These are phyloP conservation scores for Amphipyra tragopoginis DNA, from an alignment of 2,888 invertebrate genomes.

Conservation along the genomic window DNA sequence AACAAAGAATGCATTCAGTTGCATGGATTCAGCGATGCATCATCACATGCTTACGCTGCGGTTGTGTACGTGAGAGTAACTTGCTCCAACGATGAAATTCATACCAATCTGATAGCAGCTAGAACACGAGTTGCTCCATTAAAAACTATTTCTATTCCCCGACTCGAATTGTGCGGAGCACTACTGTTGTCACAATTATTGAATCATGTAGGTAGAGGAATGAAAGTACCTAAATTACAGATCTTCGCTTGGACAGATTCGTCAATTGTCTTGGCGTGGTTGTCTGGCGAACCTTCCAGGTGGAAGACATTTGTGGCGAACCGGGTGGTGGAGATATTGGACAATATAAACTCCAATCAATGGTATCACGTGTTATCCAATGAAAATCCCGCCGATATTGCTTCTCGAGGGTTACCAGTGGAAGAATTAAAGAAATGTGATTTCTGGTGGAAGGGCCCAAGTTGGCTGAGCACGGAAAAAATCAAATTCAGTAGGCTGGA, in stretches of 20 bases:
- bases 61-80: constrained; percentile 8
- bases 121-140: constrained; percentile 18
- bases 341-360: constrained; percentile 10
- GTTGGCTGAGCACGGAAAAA: constrained; percentile 5
- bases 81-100: not conserved
- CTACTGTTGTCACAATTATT: constrained; percentile 8
- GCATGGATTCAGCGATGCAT: constrained; percentile 25
- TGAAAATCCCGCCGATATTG: constrained; percentile 15
- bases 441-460: constrained; percentile 23
- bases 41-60: constrained; percentile 14
- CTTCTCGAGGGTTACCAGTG: constrained; percentile 17
- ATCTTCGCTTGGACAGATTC: constrained; percentile 12
- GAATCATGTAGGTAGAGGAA: constrained; percentile 2
- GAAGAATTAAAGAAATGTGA: constrained; percentile 1
- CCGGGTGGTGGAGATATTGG: constrained; percentile 15
- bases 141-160: constrained; percentile 12
- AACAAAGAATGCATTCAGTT: constrained; percentile 12
- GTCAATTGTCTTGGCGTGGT: constrained; percentile 9
- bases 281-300: constrained; percentile 12
- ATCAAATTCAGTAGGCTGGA: constrained; percentile 11
- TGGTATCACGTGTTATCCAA: constrained; percentile 12
- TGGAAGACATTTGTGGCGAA: constrained; percentile 26
- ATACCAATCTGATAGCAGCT: constrained; percentile 7
- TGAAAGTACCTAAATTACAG: constrained; percentile 9
- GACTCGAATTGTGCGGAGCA: too few species aligned